Conservation (phyloP, 2,113 vertebrate genomes). For the Chamaea fasciata region DNA sequence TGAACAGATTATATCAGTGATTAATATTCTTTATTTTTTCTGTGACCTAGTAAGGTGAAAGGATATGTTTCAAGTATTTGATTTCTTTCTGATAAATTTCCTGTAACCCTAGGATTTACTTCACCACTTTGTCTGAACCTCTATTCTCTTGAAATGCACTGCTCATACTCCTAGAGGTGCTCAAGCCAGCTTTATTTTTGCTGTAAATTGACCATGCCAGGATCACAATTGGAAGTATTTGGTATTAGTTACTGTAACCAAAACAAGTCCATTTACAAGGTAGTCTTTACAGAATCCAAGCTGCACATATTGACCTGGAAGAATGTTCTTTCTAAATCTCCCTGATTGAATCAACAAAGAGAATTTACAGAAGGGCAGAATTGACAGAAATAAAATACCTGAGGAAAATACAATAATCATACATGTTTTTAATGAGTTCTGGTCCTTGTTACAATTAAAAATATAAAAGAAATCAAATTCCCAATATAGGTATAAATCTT, state of each 20-base stretch:
- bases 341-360: neutral
- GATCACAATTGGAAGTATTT: neutral
- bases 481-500: neutral
- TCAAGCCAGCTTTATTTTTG: neutral
- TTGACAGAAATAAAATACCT: neutral
- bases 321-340: neutral
- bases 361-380: neutral
- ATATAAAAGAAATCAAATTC: neutral
- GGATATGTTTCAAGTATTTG: neutral
- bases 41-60: neutral
- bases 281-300: neutral
- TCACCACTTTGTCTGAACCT: neutral
- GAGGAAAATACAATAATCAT: neutral
- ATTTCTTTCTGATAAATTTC: neutral
- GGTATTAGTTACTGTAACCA: neutral
- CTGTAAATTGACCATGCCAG: neutral
- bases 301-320: accelerated
- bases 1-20: neutral
- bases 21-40: neutral
- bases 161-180: neutral
- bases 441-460: neutral
- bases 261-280: neutral
- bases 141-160: neutral
- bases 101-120: neutral
- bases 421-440: neutral